These are phyloP conservation scores for Drosophila paracracens DNA, from an alignment of 2,888 invertebrate genomes.

Conservation along the genomic window DNA sequence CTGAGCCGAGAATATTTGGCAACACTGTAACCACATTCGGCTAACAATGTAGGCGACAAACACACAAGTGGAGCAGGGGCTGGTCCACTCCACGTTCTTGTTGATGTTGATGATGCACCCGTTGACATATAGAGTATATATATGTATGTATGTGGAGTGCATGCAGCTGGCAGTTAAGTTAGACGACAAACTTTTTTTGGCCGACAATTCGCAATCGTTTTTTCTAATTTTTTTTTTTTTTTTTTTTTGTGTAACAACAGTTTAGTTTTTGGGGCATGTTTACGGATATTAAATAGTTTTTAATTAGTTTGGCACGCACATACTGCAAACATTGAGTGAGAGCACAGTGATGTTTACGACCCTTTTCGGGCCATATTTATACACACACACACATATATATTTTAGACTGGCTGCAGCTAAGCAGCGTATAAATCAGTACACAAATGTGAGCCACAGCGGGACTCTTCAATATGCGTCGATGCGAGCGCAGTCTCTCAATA, in stretches of 20 bases:
- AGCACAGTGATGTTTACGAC: conserved; percentile 3
- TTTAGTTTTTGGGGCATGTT: conserved; percentile 72
- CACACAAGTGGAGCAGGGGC: conserved; percentile 7
- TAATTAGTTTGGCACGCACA: conserved; percentile 76
- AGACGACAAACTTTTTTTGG: conserved; percentile 63
- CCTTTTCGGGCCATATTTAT: conserved; percentile 22
- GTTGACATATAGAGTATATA: conserved; percentile 3
- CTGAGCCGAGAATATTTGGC: conserved; percentile 18
- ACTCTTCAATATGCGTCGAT: conserved; percentile 59
- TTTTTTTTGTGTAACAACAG: conserved; percentile 24
- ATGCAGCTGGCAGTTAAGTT: conserved; percentile 30
- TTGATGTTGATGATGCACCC: conserved; percentile 32
- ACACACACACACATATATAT: too few relatives aligned
- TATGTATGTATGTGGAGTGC: background rate
- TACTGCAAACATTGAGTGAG: conserved; percentile 63
- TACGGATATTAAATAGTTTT: conserved; percentile 78
- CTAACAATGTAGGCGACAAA: conserved; percentile 28
- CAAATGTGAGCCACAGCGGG: conserved; percentile 26
- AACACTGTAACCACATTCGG: conserved; percentile 32
- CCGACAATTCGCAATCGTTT: conserved; percentile 38
- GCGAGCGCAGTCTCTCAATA: conserved; percentile 64
- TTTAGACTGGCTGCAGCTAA: conserved; percentile 37
- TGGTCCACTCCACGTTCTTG: conserved; percentile 1
- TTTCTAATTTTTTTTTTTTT: background rate
- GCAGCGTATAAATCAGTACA: conserved; percentile 49